Evolutionary conservation across 2,113 vertebrate genomes (phyloP).

Genomic region (Chroicocephalus ridibundus): DNA sequence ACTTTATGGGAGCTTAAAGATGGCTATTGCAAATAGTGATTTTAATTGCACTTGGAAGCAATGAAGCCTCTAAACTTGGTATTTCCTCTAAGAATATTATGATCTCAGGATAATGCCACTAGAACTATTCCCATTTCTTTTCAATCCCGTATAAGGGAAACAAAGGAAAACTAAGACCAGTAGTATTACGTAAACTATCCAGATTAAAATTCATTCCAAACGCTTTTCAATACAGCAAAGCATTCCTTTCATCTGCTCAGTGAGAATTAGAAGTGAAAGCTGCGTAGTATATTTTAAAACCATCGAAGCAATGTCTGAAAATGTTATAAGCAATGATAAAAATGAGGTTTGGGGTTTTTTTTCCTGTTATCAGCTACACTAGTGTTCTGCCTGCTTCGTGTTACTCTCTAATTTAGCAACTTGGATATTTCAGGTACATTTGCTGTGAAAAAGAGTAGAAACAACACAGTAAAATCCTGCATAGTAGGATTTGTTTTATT

Average conservation of each 20-base stretch:
- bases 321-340: not conserved
- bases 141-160: conserved; percentile 7
- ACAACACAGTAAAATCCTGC: not conserved
- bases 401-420: not conserved
- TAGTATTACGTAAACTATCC: not conserved
- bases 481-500: not conserved
- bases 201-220: not conserved
- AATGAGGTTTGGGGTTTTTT: not conserved
- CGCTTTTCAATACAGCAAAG: not conserved
- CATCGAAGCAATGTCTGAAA: not conserved
- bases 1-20: not conserved
- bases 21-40: not conserved
- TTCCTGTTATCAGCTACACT: not conserved
- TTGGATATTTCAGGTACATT: not conserved
- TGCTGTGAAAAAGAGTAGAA: not conserved
- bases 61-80: not conserved
- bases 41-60: not conserved
- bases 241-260: not conserved
- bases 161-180: not conserved
- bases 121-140: not conserved
- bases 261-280: not conserved
- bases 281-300: not conserved
- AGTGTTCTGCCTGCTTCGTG: not conserved
- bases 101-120: not conserved
- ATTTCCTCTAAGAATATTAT: not conserved